Evolutionary conservation across 2,113 vertebrate species (phyloP).

Genomic region (Oryzias melastigma): DNA sequence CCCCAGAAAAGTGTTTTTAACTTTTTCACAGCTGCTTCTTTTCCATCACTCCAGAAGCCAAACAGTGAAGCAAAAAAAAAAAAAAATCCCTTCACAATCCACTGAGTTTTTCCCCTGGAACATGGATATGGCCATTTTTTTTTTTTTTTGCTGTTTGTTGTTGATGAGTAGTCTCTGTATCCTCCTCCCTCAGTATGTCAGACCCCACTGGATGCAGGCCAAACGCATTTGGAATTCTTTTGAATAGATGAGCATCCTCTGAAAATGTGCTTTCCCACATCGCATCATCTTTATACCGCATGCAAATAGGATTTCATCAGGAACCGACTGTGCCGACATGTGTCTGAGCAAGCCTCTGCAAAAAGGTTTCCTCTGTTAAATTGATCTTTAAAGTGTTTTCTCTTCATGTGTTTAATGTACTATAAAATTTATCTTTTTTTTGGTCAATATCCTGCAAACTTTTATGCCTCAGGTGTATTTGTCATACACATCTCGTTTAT

Average conservation of each 20-base stretch:
- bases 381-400: not conserved
- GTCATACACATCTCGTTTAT: not conserved
- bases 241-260: slow-evolving; percentile 10
- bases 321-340: not conserved
- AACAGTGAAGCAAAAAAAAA: too few species aligned
- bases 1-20: too few species aligned
- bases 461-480: not conserved
- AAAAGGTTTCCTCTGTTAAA: not conserved
- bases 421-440: not conserved
- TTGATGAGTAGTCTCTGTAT: not conserved
- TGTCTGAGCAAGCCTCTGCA: not conserved
- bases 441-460: not conserved
- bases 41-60: too few species aligned
- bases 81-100: too few species aligned
- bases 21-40: too few species aligned
- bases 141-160: not conserved
- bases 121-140: too few species aligned
- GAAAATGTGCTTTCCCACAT: not conserved
- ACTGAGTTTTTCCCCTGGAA: too few species aligned
- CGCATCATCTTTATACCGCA: not conserved
- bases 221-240: slow-evolving; percentile 7
- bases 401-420: not conserved
- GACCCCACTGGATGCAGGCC: slow-evolving; percentile 13
- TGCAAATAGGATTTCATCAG: not conserved
- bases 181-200: slow-evolving; percentile 4